Evolutionary conservation across 1,140 invertebrate genomes (phyloP).

Genomic region (Holotrichia oblita): DNA sequence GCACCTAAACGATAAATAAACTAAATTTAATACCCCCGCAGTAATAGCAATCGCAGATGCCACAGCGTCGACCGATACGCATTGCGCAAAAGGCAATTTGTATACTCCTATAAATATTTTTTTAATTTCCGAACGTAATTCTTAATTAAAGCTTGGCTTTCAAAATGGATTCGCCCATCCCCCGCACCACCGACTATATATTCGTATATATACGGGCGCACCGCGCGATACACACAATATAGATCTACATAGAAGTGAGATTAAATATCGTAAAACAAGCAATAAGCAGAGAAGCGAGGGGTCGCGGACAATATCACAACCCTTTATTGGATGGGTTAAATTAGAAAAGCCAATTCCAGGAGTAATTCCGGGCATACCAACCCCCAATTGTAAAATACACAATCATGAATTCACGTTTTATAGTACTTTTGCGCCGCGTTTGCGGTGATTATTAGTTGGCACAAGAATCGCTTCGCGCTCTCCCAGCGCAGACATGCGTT

Average conservation of each 20-base stretch:
- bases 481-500: background rate
- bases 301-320: slow-evolving; percentile 53
- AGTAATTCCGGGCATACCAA: slow-evolving; percentile 53
- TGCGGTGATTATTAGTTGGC: slow-evolving; percentile 52
- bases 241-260: slow-evolving; percentile 42
- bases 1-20: slow-evolving; percentile 1
- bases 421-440: slow-evolving; percentile 51
- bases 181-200: background rate
- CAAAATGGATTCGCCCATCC: slow-evolving; percentile 46
- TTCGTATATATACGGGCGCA: background rate
- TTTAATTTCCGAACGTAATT: slow-evolving; percentile 42
- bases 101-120: slow-evolving; percentile 2
- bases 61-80: slow-evolving; percentile 5
- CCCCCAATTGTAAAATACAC: slow-evolving; percentile 56
- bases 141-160: slow-evolving; percentile 52
- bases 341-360: slow-evolving; percentile 56
- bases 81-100: slow-evolving; percentile 23
- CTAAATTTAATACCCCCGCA: slow-evolving; percentile 18
- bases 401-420: slow-evolving; percentile 54
- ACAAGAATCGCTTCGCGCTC: slow-evolving; percentile 3
- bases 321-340: slow-evolving; percentile 56
- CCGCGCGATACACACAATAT: slow-evolving; percentile 21
- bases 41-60: background rate
- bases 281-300: slow-evolving; percentile 51
- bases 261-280: slow-evolving; percentile 56